Evolutionary conservation across 1,140 invertebrate species (phyloP).

Genomic region (Aphaenogaster floridana): DNA sequence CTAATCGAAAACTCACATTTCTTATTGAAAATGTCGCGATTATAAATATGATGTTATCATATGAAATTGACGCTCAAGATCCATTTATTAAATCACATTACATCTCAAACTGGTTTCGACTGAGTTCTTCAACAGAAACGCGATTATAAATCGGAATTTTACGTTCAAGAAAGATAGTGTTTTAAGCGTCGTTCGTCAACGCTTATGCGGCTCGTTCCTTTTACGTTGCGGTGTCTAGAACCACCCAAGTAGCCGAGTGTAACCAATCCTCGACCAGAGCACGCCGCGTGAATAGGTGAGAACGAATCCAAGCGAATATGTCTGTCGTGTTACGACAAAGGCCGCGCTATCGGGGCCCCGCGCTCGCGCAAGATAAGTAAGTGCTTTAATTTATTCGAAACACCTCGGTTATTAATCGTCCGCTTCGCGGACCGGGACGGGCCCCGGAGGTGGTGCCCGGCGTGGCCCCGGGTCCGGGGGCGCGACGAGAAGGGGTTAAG

Average conservation of each 20-base stretch:
- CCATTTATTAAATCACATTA: constrained; percentile 9
- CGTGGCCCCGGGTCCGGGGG: constrained; percentile 49
- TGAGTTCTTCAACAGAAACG: neutral
- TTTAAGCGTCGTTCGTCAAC: constrained; percentile 50
- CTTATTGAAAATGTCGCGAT: neutral
- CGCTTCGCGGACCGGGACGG: constrained; percentile 68
- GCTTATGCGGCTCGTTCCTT: constrained; percentile 46
- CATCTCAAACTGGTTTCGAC: constrained; percentile 15
- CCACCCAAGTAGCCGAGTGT: constrained; percentile 76
- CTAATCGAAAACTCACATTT: neutral
- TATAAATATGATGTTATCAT: neutral
- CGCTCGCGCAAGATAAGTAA: constrained; percentile 82
- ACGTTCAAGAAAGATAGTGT: constrained; percentile 4
- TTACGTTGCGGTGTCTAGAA: constrained; percentile 60
- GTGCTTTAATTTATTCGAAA: constrained; percentile 87
- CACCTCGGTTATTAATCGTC: constrained; percentile 86
- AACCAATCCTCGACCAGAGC: constrained; percentile 67
- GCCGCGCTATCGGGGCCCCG: constrained; percentile 79
- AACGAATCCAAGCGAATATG: constrained; percentile 77
- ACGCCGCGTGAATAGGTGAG: constrained; percentile 75
- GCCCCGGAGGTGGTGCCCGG: constrained; percentile 36
- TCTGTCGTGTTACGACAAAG: constrained; percentile 78
- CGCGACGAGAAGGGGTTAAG: constrained; percentile 58
- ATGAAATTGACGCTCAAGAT: neutral
- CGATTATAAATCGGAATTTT: constrained; percentile 5